phyloP scores from a whole-genome alignment of 1,140 invertebrate species.

The Drosophila persimilis region DNA sequence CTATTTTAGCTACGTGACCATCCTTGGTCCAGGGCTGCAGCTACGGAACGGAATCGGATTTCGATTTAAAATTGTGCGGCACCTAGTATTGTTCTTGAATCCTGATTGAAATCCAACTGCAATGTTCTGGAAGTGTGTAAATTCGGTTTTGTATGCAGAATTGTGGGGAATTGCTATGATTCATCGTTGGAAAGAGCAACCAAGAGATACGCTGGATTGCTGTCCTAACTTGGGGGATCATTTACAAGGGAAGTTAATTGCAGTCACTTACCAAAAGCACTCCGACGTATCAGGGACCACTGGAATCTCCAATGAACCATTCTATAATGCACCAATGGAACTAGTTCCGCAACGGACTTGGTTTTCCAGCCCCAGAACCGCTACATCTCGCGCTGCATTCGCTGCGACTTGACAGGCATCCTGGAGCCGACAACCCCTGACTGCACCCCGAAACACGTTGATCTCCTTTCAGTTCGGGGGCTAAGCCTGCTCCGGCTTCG shows the following conservation, averaged over 20 bases:
- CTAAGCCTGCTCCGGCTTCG: constrained; percentile 20
- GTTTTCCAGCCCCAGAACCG: too few species aligned
- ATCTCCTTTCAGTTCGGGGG: constrained; percentile 32
- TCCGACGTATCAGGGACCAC: too few species aligned
- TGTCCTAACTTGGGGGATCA: too few species aligned
- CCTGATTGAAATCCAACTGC: too few species aligned
- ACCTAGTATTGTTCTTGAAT: background rate
- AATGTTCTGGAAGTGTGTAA: background rate
- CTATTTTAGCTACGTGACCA: constrained; percentile 40
- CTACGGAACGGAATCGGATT: background rate
- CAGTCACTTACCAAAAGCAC: too few species aligned
- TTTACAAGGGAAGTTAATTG: too few species aligned
- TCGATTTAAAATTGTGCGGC: background rate
- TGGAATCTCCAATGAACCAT: background rate
- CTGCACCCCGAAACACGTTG: constrained; percentile 27
- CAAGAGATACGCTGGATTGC: too few species aligned
- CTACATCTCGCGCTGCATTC: constrained; percentile 13
- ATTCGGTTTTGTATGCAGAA: too few species aligned
- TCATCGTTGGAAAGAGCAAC: too few species aligned
- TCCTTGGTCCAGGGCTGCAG: background rate
- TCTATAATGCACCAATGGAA: too few species aligned
- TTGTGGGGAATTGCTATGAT: too few species aligned
- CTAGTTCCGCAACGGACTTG: too few species aligned
- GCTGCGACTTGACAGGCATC: constrained; percentile 42
- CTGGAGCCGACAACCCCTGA: background rate